Conservation (phyloP, 2,888 invertebrate genomes). For the Drosophila eohydei region DNA sequence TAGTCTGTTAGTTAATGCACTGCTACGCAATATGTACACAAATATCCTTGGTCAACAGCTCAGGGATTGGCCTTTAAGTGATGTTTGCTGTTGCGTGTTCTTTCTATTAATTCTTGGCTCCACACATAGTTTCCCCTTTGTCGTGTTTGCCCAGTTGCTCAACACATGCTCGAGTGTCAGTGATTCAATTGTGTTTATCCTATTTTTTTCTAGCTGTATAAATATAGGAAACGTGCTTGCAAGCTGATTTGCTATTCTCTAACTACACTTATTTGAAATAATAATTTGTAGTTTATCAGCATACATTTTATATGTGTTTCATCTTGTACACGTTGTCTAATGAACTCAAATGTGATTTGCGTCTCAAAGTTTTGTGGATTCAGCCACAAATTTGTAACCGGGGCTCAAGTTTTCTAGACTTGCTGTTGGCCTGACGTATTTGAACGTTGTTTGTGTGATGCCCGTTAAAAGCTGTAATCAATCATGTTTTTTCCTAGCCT, state of each 20-base stretch:
- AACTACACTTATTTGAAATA: background rate
- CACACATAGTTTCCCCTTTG: background rate
- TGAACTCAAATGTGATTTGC: conserved; percentile 48
- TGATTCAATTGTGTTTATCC: conserved; percentile 53
- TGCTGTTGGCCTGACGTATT: background rate
- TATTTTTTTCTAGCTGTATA: background rate
- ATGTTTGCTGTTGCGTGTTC: conserved; percentile 55
- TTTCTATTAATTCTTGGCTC: conserved; percentile 2
- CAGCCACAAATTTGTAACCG: background rate
- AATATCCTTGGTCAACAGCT: conserved; percentile 3
- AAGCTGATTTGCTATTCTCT: conserved; percentile 1
- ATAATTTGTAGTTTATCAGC: background rate
- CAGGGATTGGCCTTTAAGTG: conserved; percentile 35
- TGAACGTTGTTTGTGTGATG: conserved; percentile 2
- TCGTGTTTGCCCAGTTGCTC: conserved; percentile 25
- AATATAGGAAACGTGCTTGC: conserved; percentile 1
- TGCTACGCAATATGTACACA: background rate
- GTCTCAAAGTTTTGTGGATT: conserved; percentile 21
- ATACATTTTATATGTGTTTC: background rate
- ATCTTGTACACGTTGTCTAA: conserved; percentile 29
- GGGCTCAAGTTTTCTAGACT: conserved; percentile 11
- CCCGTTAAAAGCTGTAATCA: conserved; percentile 56
- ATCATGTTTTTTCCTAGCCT: conserved; percentile 41
- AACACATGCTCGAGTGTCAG: conserved; percentile 49
- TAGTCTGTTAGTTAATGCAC: background rate